These are phyloP conservation scores for Thamnophis sirtalis DNA, from an alignment of 2,113 vertebrate species.

Conservation along the genomic window DNA sequence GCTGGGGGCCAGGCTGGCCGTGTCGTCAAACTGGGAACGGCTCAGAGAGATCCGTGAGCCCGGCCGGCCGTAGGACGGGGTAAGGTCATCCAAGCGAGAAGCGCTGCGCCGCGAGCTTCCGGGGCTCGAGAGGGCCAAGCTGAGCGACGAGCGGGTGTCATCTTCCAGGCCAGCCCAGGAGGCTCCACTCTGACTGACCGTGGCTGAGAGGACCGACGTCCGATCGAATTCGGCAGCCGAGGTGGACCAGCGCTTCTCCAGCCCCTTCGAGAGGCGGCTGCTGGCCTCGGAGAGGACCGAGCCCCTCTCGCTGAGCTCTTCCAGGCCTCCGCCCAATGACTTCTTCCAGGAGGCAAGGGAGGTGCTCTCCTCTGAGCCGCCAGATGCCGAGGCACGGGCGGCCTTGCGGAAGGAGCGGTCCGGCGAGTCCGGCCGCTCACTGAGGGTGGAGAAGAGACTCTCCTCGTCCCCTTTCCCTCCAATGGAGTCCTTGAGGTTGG, in stretches of 20 bases:
- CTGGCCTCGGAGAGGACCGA: slow-evolving; percentile 75
- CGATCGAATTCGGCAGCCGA: slow-evolving; percentile 77
- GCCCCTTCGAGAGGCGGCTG: slow-evolving; percentile 70
- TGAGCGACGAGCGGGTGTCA: slow-evolving; percentile 74
- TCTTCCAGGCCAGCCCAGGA: slow-evolving; percentile 72
- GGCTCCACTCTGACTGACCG: slow-evolving; percentile 66
- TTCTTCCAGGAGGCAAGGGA: slow-evolving; percentile 65
- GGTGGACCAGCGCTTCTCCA: slow-evolving; percentile 80
- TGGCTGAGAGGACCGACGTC: slow-evolving; percentile 69
- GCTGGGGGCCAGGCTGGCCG: slow-evolving; percentile 68
- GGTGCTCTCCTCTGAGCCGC: slow-evolving; percentile 47
- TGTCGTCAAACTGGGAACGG: slow-evolving; percentile 77
- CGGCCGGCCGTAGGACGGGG: slow-evolving; percentile 69
- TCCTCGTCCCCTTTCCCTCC: slow-evolving; percentile 78
- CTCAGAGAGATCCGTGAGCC: slow-evolving; percentile 77
- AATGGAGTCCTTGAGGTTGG: slow-evolving; percentile 83
- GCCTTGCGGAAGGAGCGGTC: slow-evolving; percentile 72
- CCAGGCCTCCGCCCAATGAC: slow-evolving; percentile 52
- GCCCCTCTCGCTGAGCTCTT: slow-evolving; percentile 66
- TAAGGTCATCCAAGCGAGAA: slow-evolving; percentile 69
- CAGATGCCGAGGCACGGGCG: slow-evolving; percentile 49
- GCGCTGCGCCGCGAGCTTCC: slow-evolving; percentile 67
- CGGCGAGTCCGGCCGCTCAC: slow-evolving; percentile 74
- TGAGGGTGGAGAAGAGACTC: slow-evolving; percentile 80
- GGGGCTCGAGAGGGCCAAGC: slow-evolving; percentile 75